Percentiles rank a stretch among this genome's conserved stretches.
phyloP scores from a whole-genome alignment of 1,140 invertebrate genomes.

The Tetramorium simillimum region DNA sequence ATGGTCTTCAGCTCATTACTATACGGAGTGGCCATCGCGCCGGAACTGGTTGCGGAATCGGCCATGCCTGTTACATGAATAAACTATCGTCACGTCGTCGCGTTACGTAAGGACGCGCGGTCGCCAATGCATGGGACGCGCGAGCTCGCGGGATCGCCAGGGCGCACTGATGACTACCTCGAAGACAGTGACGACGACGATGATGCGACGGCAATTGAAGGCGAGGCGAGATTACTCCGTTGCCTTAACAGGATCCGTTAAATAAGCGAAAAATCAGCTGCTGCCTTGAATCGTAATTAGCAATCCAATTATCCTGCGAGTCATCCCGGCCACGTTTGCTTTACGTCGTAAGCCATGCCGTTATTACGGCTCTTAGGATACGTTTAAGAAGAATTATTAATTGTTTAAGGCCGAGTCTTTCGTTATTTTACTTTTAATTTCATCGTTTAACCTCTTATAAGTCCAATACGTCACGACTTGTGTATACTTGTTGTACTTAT shows the following conservation, averaged over 20 bases:
- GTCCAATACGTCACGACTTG: not conserved
- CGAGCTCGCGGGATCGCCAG: conserved; percentile 39
- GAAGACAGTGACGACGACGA: conserved; percentile 30
- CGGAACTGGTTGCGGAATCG: conserved; percentile 74
- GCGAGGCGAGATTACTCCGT: conserved; percentile 11
- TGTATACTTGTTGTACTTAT: not conserved
- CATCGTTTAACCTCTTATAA: not conserved
- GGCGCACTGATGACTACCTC: conserved; percentile 34
- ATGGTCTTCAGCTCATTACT: conserved; percentile 53
- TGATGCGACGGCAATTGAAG: conserved; percentile 15
- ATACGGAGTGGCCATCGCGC: conserved; percentile 70
- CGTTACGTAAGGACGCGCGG: conserved; percentile 72
- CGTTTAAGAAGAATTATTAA: not conserved
- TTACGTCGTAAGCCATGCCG: not conserved
- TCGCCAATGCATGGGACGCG: conserved; percentile 46
- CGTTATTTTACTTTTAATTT: not conserved
- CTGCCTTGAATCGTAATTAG: conserved; percentile 17
- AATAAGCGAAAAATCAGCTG: not conserved
- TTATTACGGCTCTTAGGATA: not conserved
- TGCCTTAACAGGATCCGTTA: conserved; percentile 43
- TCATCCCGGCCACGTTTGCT: not conserved
- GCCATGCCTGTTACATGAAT: conserved; percentile 74
- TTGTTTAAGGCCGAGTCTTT: not conserved
- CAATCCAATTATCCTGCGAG: not conserved
- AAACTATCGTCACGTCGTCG: conserved; percentile 74